Conservation (phyloP, 1,140 invertebrate genomes). For the Monochamus saltuarius region DNA sequence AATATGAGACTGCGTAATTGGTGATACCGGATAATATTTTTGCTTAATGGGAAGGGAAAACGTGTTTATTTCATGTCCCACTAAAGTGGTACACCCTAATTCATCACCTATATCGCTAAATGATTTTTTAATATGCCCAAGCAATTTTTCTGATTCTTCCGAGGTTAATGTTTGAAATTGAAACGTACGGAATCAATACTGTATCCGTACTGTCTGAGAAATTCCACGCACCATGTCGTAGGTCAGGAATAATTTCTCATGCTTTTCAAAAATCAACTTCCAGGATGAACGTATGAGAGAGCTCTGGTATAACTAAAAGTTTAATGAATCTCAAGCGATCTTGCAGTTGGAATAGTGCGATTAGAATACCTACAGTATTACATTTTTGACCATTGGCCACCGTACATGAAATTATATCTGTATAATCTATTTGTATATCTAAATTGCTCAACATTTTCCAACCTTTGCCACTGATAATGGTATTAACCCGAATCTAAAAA, state of each 20-base stretch:
- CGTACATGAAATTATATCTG: too few relatives aligned
- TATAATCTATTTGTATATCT: too few relatives aligned
- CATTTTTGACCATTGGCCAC: not conserved
- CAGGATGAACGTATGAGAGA: not conserved
- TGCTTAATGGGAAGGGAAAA: constrained; percentile 37
- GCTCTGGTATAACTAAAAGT: not conserved
- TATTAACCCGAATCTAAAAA: not conserved
- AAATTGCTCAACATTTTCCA: not conserved
- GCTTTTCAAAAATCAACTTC: constrained; percentile 3
- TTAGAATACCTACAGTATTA: not conserved
- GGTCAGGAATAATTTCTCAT: not conserved
- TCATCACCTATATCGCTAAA: constrained; percentile 1
- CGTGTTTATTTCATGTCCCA: constrained; percentile 40
- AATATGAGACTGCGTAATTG: constrained; percentile 30
- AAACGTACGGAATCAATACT: not conserved
- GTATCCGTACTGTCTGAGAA: not conserved
- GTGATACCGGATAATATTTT: constrained; percentile 35
- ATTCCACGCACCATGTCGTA: constrained; percentile 11
- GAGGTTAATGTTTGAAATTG: constrained; percentile 3
- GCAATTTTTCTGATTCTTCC: not conserved
- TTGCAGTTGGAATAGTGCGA: not conserved
- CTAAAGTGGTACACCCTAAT: constrained; percentile 34
- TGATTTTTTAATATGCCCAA: not conserved
- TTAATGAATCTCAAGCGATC: not conserved
- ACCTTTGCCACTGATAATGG: not conserved